Evolutionary conservation across 2,888 invertebrate species (phyloP).

Genomic region (Athalia rosae): DNA sequence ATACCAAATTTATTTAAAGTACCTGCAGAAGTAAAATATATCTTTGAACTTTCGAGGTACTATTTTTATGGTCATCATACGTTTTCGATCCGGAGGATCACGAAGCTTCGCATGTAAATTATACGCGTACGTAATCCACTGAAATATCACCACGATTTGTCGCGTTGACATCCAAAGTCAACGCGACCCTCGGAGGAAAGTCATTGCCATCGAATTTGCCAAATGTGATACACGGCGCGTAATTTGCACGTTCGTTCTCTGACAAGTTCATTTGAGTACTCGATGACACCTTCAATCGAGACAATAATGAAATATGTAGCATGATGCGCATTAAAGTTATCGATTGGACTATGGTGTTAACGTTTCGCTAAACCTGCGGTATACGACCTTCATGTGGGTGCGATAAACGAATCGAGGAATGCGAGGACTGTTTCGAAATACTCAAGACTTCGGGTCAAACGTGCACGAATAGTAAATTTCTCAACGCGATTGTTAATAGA

Average conservation of each 20-base stretch:
- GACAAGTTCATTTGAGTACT: slow-evolving; percentile 1
- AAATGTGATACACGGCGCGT: neutral
- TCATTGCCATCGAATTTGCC: neutral
- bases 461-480: slow-evolving; percentile 23
- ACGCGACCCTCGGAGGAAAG: slow-evolving; percentile 24
- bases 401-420: slow-evolving; percentile 15
- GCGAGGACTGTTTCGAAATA: slow-evolving; percentile 34
- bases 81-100: neutral
- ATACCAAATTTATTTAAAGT: neutral
- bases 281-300: neutral
- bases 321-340: slow-evolving; percentile 11
- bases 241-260: neutral
- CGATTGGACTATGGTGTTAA: neutral
- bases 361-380: neutral
- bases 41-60: no score
- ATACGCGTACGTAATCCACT: neutral
- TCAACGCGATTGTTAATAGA: slow-evolving; percentile 17
- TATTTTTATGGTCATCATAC: neutral
- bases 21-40: neutral
- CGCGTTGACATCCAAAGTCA: neutral
- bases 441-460: slow-evolving; percentile 27
- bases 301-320: slow-evolving; percentile 18
- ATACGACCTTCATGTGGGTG: slow-evolving; percentile 13
- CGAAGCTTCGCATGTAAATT: slow-evolving; percentile 23
- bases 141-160: slow-evolving; percentile 23